Evolutionary conservation across 2,797 vertebrate species (phyloP).

Genomic region (Bryconaethiops microstoma): DNA sequence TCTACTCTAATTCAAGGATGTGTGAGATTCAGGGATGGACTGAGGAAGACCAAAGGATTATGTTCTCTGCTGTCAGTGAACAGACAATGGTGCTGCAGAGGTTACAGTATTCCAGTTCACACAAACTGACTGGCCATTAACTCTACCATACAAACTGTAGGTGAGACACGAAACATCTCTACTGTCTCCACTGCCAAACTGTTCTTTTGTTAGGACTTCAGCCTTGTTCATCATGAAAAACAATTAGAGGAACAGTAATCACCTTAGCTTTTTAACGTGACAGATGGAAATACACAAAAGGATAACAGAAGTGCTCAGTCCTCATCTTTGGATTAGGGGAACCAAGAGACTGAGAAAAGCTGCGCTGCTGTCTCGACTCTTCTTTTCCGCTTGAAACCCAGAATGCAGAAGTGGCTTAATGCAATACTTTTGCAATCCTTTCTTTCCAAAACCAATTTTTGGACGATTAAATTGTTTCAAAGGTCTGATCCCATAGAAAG

Average conservation of each 20-base stretch:
- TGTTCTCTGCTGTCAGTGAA: not conserved
- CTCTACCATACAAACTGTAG: too few species aligned
- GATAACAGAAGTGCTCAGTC: not conserved
- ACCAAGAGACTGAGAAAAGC: too few species aligned
- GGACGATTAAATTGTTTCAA: too few species aligned
- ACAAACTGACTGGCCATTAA: not conserved
- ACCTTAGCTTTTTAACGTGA: not conserved
- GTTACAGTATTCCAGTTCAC: not conserved
- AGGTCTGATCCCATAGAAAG: not conserved
- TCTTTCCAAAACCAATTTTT: not conserved
- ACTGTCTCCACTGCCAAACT: not conserved
- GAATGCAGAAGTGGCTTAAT: not conserved
- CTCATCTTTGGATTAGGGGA: too few species aligned
- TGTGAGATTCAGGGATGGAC: not conserved
- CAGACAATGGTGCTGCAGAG: not conserved
- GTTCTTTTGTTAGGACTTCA: not conserved
- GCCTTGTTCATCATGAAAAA: not conserved
- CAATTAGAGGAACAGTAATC: not conserved
- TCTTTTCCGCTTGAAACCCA: too few species aligned
- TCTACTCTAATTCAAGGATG: conserved; percentile 5
- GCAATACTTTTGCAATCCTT: not conserved
- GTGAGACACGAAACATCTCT: not conserved
- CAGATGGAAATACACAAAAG: not conserved
- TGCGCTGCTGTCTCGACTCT: too few species aligned
- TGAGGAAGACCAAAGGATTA: not conserved